Conservation (phyloP, 2,113 vertebrate species). For the Thalassoma bifasciatum region DNA sequence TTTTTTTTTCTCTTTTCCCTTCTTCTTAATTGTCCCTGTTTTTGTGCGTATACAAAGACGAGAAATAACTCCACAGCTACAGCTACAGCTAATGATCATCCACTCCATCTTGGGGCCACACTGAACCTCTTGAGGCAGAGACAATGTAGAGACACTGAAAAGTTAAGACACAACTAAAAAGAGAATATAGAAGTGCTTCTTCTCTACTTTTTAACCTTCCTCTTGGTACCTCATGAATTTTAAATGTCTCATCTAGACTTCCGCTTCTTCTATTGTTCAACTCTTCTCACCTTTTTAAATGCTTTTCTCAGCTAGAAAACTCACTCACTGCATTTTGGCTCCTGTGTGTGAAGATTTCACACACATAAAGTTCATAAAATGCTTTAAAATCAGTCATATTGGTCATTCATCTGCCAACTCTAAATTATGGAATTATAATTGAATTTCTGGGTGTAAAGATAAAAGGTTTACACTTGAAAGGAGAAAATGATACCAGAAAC, state of each 20-base stretch:
- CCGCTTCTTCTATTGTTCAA: not conserved
- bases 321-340: not conserved
- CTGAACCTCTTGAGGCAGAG: slow-evolving; percentile 22
- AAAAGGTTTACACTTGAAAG: not conserved
- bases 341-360: not conserved
- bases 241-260: not conserved
- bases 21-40: slow-evolving; percentile 16
- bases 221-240: slow-evolving; percentile 13
- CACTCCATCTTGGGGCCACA: slow-evolving; percentile 32
- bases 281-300: not conserved
- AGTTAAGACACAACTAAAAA: slow-evolving; percentile 7
- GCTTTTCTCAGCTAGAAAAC: not conserved
- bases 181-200: slow-evolving; percentile 7
- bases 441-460: not conserved
- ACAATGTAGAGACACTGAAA: slow-evolving; percentile 1
- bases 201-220: slow-evolving; percentile 23
- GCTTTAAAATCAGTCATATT: not conserved
- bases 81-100: slow-evolving; percentile 41
- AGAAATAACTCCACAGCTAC: slow-evolving; percentile 5
- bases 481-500: not conserved
- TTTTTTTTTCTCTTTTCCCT: slow-evolving; percentile 6
- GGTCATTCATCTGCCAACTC: not conserved
- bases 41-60: not conserved
- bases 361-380: not conserved
- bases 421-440: not conserved